A percentile compares a stretch with the other conserved stretches of the same genome.
These are phyloP conservation scores for Madoqua kirkii DNA, from an alignment of 2,113 vertebrate genomes.

Conservation along the genomic window DNA sequence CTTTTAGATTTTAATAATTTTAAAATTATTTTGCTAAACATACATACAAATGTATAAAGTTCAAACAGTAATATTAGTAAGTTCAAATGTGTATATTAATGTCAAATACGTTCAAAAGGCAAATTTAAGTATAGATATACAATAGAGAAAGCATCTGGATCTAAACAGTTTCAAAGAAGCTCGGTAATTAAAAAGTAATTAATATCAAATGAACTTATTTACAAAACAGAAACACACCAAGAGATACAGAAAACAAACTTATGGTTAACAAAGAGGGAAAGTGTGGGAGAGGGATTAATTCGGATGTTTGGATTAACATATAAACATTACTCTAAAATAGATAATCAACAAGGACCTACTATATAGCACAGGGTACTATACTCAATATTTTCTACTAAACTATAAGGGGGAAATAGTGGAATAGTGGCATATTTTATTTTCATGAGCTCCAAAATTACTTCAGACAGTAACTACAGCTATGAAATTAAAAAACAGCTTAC, in stretches of 20 bases:
- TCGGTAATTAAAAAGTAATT: conserved; percentile 10
- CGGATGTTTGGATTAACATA: neutral
- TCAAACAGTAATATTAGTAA: neutral
- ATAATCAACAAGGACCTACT: neutral
- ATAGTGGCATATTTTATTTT: neutral
- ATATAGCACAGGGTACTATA: neutral
- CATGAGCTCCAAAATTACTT: neutral
- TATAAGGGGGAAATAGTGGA: neutral
- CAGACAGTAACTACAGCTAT: neutral
- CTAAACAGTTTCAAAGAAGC: conserved; percentile 16
- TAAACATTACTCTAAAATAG: neutral
- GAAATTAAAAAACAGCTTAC: neutral
- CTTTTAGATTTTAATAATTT: neutral
- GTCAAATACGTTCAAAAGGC: conserved; percentile 1
- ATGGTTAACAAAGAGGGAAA: neutral
- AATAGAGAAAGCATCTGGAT: neutral
- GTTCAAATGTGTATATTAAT: neutral
- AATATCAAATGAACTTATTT: neutral
- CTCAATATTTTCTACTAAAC: neutral
- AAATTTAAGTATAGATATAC: neutral
- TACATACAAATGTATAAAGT: neutral
- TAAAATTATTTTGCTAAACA: neutral
- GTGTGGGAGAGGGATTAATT: neutral
- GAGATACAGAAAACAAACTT: neutral
- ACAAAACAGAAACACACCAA: neutral